These are phyloP conservation scores for Heliconius hermathena DNA, from an alignment of 1,140 invertebrate species.

Conservation along the genomic window DNA sequence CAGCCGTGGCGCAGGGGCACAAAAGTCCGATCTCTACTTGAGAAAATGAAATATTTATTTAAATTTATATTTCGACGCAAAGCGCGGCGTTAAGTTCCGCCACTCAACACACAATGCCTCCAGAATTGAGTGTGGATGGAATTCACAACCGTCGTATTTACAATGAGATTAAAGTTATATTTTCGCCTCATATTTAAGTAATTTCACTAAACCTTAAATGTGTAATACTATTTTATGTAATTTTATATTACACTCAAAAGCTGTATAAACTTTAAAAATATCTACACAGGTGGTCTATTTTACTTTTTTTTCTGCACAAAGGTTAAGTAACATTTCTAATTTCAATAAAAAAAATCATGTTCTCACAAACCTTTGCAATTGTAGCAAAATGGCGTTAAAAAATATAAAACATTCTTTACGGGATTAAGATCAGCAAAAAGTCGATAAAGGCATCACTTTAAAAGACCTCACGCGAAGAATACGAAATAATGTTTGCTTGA, in stretches of 20 bases:
- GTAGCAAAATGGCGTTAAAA: constrained; percentile 36
- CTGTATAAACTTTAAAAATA: not conserved
- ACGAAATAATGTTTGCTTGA: not conserved
- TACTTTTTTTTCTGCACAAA: not conserved
- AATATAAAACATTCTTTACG: constrained; percentile 45
- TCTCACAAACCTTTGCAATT: constrained; percentile 45
- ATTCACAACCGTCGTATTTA: too few species aligned
- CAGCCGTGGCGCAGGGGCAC: too few species aligned
- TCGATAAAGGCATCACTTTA: constrained; percentile 29
- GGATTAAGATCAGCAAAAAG: constrained; percentile 48
- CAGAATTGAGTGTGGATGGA: too few species aligned
- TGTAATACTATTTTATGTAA: too few species aligned
- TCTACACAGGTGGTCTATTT: constrained; percentile 3
- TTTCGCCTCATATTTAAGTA: too few species aligned
- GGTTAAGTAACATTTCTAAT: not conserved
- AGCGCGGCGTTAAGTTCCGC: too few species aligned
- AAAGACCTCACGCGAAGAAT: constrained; percentile 54
- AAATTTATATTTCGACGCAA: too few species aligned
- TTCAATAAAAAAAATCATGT: not conserved
- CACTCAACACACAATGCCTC: too few species aligned
- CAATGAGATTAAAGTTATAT: too few species aligned
- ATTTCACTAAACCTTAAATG: too few species aligned
- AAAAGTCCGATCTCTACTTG: too few species aligned
- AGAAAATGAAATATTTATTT: too few species aligned
- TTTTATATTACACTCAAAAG: not conserved